phyloP scores from a whole-genome alignment of 2,888 invertebrate genomes.

The Chalcosyrphus nemorum region DNA sequence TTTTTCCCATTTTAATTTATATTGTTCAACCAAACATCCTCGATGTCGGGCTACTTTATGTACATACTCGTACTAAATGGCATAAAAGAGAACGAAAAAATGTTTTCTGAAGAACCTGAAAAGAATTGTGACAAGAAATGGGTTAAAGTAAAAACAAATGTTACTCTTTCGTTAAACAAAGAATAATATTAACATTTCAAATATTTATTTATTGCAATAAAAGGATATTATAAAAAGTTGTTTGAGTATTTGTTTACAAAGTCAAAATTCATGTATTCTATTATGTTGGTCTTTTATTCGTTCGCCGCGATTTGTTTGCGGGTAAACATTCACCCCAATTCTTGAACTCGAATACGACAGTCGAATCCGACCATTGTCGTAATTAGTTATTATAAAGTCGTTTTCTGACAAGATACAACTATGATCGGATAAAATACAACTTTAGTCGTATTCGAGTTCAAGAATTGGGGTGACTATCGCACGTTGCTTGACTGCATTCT shows the following conservation, averaged over 20 bases:
- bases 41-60: background rate
- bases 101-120: slow-evolving; percentile 54
- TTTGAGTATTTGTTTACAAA: background rate
- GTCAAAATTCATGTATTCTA: too few species aligned
- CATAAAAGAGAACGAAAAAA: slow-evolving; percentile 4
- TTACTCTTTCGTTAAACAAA: slow-evolving; percentile 56
- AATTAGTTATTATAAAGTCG: too few species aligned
- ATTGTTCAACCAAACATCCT: slow-evolving; percentile 14
- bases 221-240: slow-evolving; percentile 15
- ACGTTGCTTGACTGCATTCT: too few species aligned
- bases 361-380: too few species aligned
- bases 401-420: too few species aligned
- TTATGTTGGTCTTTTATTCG: too few species aligned
- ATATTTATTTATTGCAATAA: slow-evolving; percentile 72
- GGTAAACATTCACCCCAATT: too few species aligned
- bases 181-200: slow-evolving; percentile 59
- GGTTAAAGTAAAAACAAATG: slow-evolving; percentile 19
- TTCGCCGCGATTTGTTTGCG: too few species aligned
- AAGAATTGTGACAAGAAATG: slow-evolving; percentile 27
- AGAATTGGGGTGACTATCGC: too few species aligned
- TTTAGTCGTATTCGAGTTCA: too few species aligned
- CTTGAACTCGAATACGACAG: too few species aligned
- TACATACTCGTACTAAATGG: background rate
- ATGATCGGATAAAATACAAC: too few species aligned
- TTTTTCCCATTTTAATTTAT: slow-evolving; percentile 8